A percentile compares a stretch with the other conserved stretches of the same genome.
These are phyloP conservation scores for Heloderma charlesbogerti DNA, from an alignment of 2,113 vertebrate species.

Conservation along the genomic window DNA sequence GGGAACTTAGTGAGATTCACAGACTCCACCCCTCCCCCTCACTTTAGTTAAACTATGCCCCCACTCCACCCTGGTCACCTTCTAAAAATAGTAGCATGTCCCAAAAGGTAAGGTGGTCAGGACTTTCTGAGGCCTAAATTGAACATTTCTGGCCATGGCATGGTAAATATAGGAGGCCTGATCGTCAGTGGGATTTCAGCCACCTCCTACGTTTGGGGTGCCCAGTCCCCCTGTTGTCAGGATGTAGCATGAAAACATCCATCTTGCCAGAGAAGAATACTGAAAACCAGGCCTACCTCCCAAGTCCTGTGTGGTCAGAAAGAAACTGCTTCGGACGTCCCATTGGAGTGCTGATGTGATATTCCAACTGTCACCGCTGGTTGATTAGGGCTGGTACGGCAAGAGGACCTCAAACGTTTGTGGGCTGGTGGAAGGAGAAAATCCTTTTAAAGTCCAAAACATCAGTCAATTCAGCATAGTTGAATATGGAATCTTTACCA, in stretches of 20 bases:
- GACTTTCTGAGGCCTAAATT: neutral
- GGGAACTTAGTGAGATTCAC: neutral
- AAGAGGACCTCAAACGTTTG: neutral
- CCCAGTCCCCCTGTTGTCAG: accelerated
- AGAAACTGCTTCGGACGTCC: constrained; percentile 40
- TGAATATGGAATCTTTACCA: constrained; percentile 10
- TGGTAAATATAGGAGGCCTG: neutral
- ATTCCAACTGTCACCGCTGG: neutral
- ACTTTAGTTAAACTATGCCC: neutral
- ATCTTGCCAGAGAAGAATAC: constrained; percentile 16
- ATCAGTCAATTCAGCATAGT: neutral
- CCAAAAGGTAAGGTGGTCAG: neutral
- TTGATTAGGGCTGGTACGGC: neutral
- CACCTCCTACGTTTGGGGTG: neutral
- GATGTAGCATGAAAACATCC: neutral
- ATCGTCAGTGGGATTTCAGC: neutral
- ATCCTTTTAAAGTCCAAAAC: constrained; percentile 16
- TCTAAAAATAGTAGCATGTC: neutral
- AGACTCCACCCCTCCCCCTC: neutral
- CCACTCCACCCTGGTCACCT: no score
- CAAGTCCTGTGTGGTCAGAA: constrained; percentile 33
- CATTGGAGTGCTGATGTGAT: neutral
- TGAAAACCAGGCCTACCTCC: constrained; percentile 54
- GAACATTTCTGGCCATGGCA: neutral
- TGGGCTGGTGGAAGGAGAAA: constrained; percentile 57